Base-by-base conservation (phyloP, 2,888 invertebrate genomes). In the Alsophila aescularia region DNA sequence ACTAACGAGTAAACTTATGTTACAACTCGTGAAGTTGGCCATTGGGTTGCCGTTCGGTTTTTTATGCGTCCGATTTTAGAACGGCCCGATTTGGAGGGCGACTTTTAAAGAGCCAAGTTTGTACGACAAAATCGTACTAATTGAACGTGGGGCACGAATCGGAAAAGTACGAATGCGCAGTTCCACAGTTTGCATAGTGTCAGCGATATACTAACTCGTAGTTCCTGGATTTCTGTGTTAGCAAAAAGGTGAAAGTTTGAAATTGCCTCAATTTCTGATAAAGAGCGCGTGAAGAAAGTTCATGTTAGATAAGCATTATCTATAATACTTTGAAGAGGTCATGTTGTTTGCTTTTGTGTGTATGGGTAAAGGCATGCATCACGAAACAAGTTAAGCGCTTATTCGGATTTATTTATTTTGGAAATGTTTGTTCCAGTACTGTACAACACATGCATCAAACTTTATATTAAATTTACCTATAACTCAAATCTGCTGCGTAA, bases 1-100 rank as follows among this genome's bases (percentile, higher is more conserved):
- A 52, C 59, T 75, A 72, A 75, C 73, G 65, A 67, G 57, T 31
- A 41, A 75, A 75, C 71, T 77, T 75, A 47, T 57, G 65, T 66
- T 68, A 58, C 67, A 64, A 72, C 60, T 69, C 62, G 56, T 44
- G 45, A 62, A 58, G 66, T 49, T 53, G 62, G 39, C 60, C 62
- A 63, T 66, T 65, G 54, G 61, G 58, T 61, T 74, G 53, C 61
- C 58, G 69, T 60, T 36, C 50, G 58, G 63, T 71, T 73, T 70
- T 67, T 64, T 56, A 58, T 59, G 64, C 54, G 59, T 64, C 60
- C 60, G 48, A 68, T 61, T 69, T 65, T 39, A 56, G 57, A 60
- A 49, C 53, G 45, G 36, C 58, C 41, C 59, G 60, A 60, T 64
- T 60, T 49, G 49, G 51, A 24, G 24, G 15, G 49, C 48, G 56